phyloP scores from a whole-genome alignment of 2,113 vertebrate species.

The Xenotilapia longispinis region DNA sequence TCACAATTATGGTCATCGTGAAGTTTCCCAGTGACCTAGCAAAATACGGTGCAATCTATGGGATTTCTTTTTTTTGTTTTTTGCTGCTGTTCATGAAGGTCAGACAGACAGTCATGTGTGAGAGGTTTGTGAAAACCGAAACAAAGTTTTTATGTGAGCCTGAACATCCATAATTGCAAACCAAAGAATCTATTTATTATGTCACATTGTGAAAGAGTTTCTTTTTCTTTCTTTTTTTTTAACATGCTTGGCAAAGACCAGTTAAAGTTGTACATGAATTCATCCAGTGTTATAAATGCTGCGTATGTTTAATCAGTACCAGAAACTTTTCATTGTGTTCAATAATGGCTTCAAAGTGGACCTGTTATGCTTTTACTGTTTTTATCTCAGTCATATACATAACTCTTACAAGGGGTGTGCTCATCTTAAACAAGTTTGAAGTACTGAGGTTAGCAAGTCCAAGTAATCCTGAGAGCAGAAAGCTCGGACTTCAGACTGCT shows the following conservation, averaged over 20 bases:
- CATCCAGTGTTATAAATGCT: constrained; percentile 13
- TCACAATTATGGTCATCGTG: not conserved
- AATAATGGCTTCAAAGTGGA: not conserved
- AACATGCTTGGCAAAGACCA: not conserved
- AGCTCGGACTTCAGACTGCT: not conserved
- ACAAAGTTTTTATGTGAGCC: not conserved
- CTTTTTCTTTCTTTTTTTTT: not conserved
- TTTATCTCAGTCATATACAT: not conserved
- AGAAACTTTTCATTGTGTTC: not conserved
- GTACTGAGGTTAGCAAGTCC: not conserved
- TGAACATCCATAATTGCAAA: not conserved
- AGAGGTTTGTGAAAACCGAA: not conserved
- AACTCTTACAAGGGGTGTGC: not conserved
- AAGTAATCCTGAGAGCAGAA: not conserved
- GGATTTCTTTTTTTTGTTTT: not conserved
- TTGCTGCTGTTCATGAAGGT: constrained; percentile 25
- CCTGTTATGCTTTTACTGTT: not conserved
- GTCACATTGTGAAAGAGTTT: not conserved
- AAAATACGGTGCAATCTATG: not conserved
- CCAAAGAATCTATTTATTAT: constrained; percentile 31
- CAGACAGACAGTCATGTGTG: not conserved
- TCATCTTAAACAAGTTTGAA: not conserved
- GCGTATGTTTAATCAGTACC: not conserved
- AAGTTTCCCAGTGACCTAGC: not conserved
- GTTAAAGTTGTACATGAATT: not conserved